Conservation (phyloP, 2,113 vertebrate species). For the Speoplatyrhinus poulsoni region DNA sequence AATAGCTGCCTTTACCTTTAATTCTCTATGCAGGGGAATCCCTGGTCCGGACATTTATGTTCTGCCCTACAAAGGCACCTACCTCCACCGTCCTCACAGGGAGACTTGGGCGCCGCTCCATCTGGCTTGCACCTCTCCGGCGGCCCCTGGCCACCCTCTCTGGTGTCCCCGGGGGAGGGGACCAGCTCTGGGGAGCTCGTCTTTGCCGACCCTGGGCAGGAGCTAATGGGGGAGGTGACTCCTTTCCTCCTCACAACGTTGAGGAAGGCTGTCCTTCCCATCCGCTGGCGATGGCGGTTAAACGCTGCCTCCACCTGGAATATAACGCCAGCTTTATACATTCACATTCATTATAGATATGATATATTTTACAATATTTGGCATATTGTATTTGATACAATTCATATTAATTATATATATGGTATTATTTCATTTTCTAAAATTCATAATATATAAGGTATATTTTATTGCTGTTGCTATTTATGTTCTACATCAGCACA, state of each 20-base stretch:
- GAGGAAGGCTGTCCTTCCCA: conserved; percentile 95
- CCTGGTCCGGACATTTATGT: too few relatives aligned
- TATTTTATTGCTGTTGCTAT: too few relatives aligned
- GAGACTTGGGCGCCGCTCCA: conserved; percentile 82
- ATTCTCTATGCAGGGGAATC: too few relatives aligned
- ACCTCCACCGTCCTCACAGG: conserved; percentile 83
- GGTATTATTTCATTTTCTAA: too few relatives aligned
- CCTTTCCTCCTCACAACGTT: conserved; percentile 93
- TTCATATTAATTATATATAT: too few relatives aligned
- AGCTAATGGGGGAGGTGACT: conserved; percentile 79
- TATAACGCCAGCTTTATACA: not conserved
- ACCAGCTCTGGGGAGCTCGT: conserved; percentile 65
- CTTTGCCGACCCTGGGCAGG: conserved; percentile 75
- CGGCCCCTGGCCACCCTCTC: conserved; percentile 41
- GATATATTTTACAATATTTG: too few relatives aligned
- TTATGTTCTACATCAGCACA: too few relatives aligned
- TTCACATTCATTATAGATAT: not conserved
- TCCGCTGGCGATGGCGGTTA: conserved; percentile 90
- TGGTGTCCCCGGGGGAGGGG: conserved; percentile 29
- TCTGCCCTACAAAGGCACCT: conserved; percentile 11
- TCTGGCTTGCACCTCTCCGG: conserved; percentile 76
- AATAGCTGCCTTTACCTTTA: too few relatives aligned
- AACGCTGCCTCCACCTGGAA: conserved; percentile 89
- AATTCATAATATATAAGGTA: too few relatives aligned
- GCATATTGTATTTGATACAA: too few relatives aligned